Conservation (phyloP, 2,113 vertebrate species). For the Ctenodactylus gundi region DNA sequence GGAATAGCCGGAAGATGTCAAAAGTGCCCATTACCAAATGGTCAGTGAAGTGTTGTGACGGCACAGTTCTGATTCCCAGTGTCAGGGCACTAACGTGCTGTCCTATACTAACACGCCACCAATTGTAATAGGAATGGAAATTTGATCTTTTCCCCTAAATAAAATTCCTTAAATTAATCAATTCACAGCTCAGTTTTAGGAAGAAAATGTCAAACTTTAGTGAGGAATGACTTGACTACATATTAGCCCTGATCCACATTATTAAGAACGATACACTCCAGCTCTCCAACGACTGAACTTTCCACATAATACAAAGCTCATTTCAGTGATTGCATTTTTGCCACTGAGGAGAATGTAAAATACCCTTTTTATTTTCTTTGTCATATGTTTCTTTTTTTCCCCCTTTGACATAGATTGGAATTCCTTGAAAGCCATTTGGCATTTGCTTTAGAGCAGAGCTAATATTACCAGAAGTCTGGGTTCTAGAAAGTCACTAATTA, state of each 20-base stretch:
- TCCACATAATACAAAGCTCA: neutral
- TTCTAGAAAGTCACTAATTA: neutral
- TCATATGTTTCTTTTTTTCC: neutral
- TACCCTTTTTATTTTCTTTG: neutral
- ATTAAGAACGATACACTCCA: conserved; percentile 19
- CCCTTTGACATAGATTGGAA: neutral
- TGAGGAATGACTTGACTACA: neutral
- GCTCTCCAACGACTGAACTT: fast-evolving
- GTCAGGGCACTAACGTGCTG: neutral
- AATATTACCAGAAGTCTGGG: neutral
- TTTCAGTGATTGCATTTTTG: neutral
- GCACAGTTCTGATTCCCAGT: neutral
- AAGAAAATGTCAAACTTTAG: conserved; percentile 27
- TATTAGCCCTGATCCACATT: neutral
- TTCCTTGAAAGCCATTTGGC: neutral
- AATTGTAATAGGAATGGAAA: conserved; percentile 21
- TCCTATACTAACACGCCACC: neutral
- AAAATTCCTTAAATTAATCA: conserved; percentile 32
- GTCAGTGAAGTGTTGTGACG: neutral
- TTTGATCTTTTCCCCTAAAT: neutral
- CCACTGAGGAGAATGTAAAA: neutral
- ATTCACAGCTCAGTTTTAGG: neutral
- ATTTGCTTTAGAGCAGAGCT: conserved; percentile 16
- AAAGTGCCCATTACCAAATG: neutral
- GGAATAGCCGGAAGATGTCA: neutral